Base-by-base conservation (phyloP, 2,113 vertebrate species). In the Varanus salvator region DNA sequence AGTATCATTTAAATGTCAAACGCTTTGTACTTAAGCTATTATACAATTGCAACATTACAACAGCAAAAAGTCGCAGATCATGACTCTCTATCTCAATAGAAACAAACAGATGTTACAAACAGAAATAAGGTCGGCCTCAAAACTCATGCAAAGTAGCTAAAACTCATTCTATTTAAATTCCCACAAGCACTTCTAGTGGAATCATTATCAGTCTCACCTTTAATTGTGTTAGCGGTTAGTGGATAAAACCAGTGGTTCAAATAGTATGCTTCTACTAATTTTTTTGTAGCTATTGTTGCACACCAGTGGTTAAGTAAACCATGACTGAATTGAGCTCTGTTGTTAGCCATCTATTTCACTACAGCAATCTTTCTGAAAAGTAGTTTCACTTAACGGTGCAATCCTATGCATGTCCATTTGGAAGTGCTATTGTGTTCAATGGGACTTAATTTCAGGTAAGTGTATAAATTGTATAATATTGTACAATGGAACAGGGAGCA, bases 301-400 rank as follows among this genome's bases (percentile, higher is more conserved):
- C 91, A 93, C 93, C 94, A 94, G 93, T 95, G 94, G 95, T 90
- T 80, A 84, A 92, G 64, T 48, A 82, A 82, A 93, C 87, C 68
- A 92, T 92, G 91, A 71, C 91, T 94, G 82, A 93, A 80, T 68
- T 19, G 14, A 44, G 6, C 3, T 38, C 11, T 54, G 6, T n/a
- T 69, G 69, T 7, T 89, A 14, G 38, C 31, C n/a, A 76, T 81
- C 17, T 84, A 84, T 78, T 50, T 80, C 27, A 29, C 54, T 69
- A 7, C 54, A 12, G 23, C 27, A 80, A 54, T 0, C 6, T 44
- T 4, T 6, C 12, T 76, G 52, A 64, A 77, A 77, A 68, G 6
- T 78, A 34, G 34, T 21, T 76, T 85, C 2, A 8, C 3, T 72
- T 74, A 86, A 38, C 31, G 19, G 52, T 81, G 31, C 54, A 81